These are phyloP conservation scores for Limnephilus marmoratus DNA, from an alignment of 2,888 invertebrate species.

Conservation along the genomic window DNA sequence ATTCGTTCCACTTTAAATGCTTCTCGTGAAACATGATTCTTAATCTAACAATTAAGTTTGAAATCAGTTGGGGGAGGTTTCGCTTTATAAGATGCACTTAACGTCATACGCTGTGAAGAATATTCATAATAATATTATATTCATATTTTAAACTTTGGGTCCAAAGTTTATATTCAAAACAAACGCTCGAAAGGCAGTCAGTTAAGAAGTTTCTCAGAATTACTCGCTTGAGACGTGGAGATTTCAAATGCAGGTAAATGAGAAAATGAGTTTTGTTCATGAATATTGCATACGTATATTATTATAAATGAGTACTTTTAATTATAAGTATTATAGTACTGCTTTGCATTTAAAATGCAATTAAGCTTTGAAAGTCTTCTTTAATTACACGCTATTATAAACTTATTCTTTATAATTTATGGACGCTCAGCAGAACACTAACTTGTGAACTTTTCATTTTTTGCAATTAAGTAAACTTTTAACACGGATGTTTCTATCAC, in stretches of 20 bases:
- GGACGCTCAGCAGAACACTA: too few relatives aligned
- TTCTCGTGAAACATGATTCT: background rate
- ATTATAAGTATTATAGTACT: background rate
- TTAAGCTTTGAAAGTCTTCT: background rate
- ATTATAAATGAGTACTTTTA: background rate
- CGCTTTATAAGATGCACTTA: background rate
- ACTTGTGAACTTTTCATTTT: too few relatives aligned
- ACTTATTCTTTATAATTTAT: background rate
- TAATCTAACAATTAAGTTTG: background rate
- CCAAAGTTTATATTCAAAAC: conserved; percentile 29
- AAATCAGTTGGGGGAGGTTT: background rate
- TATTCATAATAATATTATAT: background rate
- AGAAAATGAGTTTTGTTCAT: background rate
- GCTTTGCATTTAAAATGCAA: background rate
- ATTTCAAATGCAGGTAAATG: background rate
- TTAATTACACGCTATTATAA: too few relatives aligned
- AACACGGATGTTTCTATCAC: too few relatives aligned
- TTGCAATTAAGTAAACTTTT: too few relatives aligned
- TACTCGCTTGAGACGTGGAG: background rate
- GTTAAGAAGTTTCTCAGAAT: background rate
- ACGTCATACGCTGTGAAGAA: conserved; percentile 3
- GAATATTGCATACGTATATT: background rate
- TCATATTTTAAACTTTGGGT: conserved; percentile 3
- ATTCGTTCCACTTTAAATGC: background rate
- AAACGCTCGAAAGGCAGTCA: background rate